These are phyloP conservation scores for Pteria penguin DNA, from an alignment of 2,888 invertebrate species.

Conservation along the genomic window DNA sequence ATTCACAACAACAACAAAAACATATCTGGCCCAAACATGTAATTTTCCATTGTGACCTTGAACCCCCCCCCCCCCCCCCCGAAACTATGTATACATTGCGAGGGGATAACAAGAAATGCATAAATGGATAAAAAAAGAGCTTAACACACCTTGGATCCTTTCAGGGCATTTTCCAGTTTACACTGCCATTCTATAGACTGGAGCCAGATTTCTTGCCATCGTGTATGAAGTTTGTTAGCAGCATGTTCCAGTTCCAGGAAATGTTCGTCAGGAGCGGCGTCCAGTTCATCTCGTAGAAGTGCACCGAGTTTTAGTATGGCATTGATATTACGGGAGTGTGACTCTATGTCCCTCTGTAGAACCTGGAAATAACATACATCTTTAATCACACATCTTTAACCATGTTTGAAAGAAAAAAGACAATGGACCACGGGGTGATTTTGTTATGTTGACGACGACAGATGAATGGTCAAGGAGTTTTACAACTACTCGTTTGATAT, in stretches of 20 bases:
- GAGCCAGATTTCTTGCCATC: conserved; percentile 94
- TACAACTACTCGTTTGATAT: no score
- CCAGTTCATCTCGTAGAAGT: conserved; percentile 67
- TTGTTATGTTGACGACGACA: no score
- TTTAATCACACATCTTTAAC: no score
- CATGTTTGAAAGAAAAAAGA: no score
- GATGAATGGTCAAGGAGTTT: no score
- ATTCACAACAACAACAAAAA: no score
- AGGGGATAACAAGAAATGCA: no score
- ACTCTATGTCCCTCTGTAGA: conserved; percentile 95
- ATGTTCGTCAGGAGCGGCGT: conserved; percentile 45
- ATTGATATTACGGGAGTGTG: conserved; percentile 82
- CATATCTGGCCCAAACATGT: no score
- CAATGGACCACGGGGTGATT: no score
- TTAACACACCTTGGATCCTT: conserved; percentile 63
- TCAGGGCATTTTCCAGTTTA: conserved; percentile 86
- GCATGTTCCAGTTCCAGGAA: conserved; percentile 80
- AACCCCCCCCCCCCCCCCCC: no score
- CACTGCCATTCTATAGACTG: conserved; percentile 95
- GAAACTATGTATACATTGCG: no score
- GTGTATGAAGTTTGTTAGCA: conserved; percentile 88
- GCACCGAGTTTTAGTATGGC: conserved; percentile 79
- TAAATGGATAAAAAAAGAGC: background rate
- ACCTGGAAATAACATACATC: conserved; percentile 84
- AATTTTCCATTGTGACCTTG: no score